Base-by-base conservation (phyloP, 2,113 vertebrate species). In the Chrysochloris asiatica region DNA sequence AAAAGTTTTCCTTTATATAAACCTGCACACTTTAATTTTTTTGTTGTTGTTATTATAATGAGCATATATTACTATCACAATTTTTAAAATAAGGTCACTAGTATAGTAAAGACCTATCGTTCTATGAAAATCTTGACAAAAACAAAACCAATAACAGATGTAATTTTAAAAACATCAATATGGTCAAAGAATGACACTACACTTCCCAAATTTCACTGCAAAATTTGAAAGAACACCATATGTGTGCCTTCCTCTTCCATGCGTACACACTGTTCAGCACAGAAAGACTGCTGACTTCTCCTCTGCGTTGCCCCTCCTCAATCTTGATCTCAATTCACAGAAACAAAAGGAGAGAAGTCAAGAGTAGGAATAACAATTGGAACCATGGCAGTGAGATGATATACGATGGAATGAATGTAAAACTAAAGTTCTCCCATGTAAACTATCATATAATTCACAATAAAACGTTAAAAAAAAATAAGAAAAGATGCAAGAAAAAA, bases 121-220 rank as follows among this genome's bases (percentile, higher is more conserved):
- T 92, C 89, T 83, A 65, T 59, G 82, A 95, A 95, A 95, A 93
- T 89, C 86, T 86, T 91, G 54, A 93, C 16, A 89, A 93, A 95
- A 93, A 76, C 38, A 81, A 93, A 90, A 73, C 21, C 47, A 88
- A 16, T 54, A 92, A 81, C 85, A 94, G 94, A 93, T 93, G 71
- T 86, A 77, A 88, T 52, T 76, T 86, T 79, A 83, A 95, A 95
- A 93, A 84, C 19, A 72, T 41, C 90, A 93, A 47, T 82, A 83
- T 61, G 79, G 41, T 54, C 36, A 82, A 85, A 77, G 65, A 93
- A 85, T 83, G 65, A 89, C 89, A 80, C 22, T 43, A 80, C 12
- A 45, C 24, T 93, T 86, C 28, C 19, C 59, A 80, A 19, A 87
- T 86, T 92, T 93, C 81, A 81, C 82, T 95, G 71, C 83, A 91